These are phyloP conservation scores for Lycopodina hypogea DNA, from an alignment of 37 sponge, comb jelly and placozoan species.

Conservation along the genomic window DNA sequence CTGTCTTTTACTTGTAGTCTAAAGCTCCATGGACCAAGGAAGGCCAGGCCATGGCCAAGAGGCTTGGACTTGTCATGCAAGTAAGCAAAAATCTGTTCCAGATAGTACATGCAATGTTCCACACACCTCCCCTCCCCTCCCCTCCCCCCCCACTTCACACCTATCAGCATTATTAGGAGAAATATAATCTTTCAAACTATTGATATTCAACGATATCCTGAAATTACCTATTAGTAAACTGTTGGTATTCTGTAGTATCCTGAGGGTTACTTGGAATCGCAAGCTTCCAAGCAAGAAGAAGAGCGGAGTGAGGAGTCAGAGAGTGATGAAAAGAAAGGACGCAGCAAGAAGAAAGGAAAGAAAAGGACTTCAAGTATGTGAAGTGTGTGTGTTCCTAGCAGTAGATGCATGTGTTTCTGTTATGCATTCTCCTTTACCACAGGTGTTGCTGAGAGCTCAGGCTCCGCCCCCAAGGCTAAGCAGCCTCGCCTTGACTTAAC, in stretches of 20 bases:
- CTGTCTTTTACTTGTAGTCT: constrained; percentile 33
- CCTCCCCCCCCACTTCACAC: too few relatives aligned
- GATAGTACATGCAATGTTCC: too few relatives aligned
- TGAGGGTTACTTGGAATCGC: constrained; percentile 83
- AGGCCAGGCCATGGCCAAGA: constrained; percentile 71
- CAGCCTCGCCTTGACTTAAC: constrained; percentile 67
- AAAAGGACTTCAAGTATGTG: too few relatives aligned
- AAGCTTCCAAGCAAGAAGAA: constrained; percentile 43
- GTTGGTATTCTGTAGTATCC: constrained; percentile 62
- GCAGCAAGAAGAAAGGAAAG: constrained; percentile 31
- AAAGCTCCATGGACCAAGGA: constrained; percentile 88
- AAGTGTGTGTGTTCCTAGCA: too few relatives aligned
- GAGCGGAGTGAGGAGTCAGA: constrained; percentile 13
- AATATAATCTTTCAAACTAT: too few relatives aligned
- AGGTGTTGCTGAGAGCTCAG: neutral
- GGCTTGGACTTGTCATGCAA: constrained; percentile 71
- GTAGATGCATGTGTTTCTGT: too few relatives aligned
- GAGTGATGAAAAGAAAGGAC: constrained; percentile 8
- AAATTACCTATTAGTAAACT: neutral
- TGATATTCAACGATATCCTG: too few relatives aligned
- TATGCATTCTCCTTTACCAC: too few relatives aligned
- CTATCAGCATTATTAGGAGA: too few relatives aligned
- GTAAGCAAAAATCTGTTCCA: too few relatives aligned
- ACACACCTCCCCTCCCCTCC: too few relatives aligned
- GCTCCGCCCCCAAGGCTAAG: constrained; percentile 55